Evolutionary conservation across 2,797 vertebrate genomes (phyloP).

Genomic region (Distichodus sexfasciatus): DNA sequence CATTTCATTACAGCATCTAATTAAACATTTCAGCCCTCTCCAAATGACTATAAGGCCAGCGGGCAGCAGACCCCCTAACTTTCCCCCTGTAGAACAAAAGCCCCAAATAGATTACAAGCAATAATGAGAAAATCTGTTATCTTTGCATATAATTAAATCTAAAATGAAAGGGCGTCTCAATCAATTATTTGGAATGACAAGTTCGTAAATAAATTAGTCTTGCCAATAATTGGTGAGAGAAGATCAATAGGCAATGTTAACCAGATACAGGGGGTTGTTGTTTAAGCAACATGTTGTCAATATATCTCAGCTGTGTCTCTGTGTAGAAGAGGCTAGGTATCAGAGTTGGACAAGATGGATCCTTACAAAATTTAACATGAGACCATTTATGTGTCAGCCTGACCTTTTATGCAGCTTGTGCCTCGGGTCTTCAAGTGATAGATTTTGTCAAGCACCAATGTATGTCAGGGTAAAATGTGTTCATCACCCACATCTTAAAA

Average conservation of each 20-base stretch:
- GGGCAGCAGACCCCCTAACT: constrained; percentile 90
- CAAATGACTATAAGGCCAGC: constrained; percentile 77
- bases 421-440: background rate
- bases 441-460: background rate
- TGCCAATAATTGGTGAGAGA: constrained; percentile 81
- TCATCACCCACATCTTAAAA: too few species aligned
- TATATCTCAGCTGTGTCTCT: constrained; percentile 45
- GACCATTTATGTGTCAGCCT: constrained; percentile 14
- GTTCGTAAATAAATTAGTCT: constrained; percentile 99
- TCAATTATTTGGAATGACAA: constrained; percentile 95
- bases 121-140: constrained; percentile 99
- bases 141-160: constrained; percentile 95
- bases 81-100: constrained; percentile 85
- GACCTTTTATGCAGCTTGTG: constrained; percentile 23
- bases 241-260: constrained; percentile 89
- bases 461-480: too few species aligned
- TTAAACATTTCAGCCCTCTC: constrained; percentile 85
- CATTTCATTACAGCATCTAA: constrained; percentile 74
- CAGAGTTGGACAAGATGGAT: constrained; percentile 13
- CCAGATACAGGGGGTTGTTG: constrained; percentile 66
- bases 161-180: constrained; percentile 87
- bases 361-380: constrained; percentile 13
- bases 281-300: constrained; percentile 50
- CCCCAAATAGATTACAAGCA: constrained; percentile 96
- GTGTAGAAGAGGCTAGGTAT: constrained; percentile 11